A percentile compares a stretch with the other conserved stretches of the same genome.
These are phyloP conservation scores for Gasterosteus nipponicus DNA, from an alignment of 2,113 vertebrate species.

Conservation along the genomic window DNA sequence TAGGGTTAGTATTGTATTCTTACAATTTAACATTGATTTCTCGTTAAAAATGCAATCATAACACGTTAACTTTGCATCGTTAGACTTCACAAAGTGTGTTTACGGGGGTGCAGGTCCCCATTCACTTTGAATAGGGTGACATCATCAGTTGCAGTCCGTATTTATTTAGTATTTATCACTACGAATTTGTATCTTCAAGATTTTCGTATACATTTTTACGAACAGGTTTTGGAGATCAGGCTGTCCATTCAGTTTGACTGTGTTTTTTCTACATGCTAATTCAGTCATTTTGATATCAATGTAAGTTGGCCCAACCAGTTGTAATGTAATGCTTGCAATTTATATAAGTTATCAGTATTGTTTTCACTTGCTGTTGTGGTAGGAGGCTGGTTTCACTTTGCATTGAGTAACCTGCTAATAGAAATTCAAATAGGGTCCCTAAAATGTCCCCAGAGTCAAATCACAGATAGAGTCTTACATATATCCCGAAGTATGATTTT, in stretches of 20 bases:
- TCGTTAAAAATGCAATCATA: too few species aligned
- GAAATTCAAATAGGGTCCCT: neutral
- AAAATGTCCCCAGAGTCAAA: neutral
- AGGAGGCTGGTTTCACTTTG: slow-evolving; percentile 19
- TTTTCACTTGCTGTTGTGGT: slow-evolving; percentile 2
- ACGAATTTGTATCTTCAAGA: too few species aligned
- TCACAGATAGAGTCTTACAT: neutral
- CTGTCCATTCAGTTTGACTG: neutral
- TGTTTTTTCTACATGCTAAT: neutral
- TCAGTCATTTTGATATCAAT: slow-evolving; percentile 3
- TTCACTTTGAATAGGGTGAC: too few species aligned
- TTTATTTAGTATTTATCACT: too few species aligned
- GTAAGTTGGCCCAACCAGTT: neutral
- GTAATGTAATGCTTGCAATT: neutral
- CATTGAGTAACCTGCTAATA: neutral
- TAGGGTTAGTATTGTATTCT: too few species aligned
- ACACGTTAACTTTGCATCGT: too few species aligned
- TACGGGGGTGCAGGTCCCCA: too few species aligned
- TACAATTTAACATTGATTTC: too few species aligned
- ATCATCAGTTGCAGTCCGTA: too few species aligned
- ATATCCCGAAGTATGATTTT: neutral
- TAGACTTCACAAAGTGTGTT: too few species aligned
- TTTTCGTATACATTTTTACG: too few species aligned
- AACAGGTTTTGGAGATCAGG: too few species aligned
- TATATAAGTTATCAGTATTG: slow-evolving; percentile 5